These are phyloP conservation scores for Nysson spinosus DNA, from an alignment of 2,888 invertebrate species.

Conservation along the genomic window DNA sequence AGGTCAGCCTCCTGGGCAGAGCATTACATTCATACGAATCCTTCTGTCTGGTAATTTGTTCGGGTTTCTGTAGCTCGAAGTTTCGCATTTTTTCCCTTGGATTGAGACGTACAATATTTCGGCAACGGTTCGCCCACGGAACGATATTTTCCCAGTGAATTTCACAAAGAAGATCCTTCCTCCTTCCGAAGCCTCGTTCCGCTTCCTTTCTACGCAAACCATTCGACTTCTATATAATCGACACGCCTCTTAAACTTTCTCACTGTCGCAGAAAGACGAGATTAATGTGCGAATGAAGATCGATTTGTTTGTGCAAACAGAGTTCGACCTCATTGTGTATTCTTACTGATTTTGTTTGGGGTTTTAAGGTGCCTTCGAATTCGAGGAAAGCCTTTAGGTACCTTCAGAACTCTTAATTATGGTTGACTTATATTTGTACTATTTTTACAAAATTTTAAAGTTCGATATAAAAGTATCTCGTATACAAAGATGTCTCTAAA, in stretches of 20 bases:
- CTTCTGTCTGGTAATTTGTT: constrained; percentile 64
- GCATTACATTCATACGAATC: constrained; percentile 57
- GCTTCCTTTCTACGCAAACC: constrained; percentile 59
- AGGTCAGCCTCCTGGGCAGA: constrained; percentile 50
- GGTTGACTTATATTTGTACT: no score
- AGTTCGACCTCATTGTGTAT: background rate
- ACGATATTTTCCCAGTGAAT: constrained; percentile 44
- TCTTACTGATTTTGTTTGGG: background rate
- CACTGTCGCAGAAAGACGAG: constrained; percentile 4
- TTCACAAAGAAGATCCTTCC: constrained; percentile 10
- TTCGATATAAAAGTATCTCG: no score
- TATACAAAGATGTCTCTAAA: no score
- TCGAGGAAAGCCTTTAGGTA: no score
- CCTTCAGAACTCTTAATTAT: no score
- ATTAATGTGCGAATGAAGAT: constrained; percentile 24
- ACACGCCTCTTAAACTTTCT: constrained; percentile 35
- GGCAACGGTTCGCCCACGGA: constrained; percentile 45
- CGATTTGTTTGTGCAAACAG: background rate
- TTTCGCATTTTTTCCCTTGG: constrained; percentile 30
- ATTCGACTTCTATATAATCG: constrained; percentile 40
- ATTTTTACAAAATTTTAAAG: no score
- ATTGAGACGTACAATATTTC: constrained; percentile 52
- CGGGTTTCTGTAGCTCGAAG: constrained; percentile 46
- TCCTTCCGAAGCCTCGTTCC: constrained; percentile 42
- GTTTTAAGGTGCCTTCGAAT: no score